Conservation (phyloP, 2,888 invertebrate genomes). For the Caenorhabditis sp. region DNA sequence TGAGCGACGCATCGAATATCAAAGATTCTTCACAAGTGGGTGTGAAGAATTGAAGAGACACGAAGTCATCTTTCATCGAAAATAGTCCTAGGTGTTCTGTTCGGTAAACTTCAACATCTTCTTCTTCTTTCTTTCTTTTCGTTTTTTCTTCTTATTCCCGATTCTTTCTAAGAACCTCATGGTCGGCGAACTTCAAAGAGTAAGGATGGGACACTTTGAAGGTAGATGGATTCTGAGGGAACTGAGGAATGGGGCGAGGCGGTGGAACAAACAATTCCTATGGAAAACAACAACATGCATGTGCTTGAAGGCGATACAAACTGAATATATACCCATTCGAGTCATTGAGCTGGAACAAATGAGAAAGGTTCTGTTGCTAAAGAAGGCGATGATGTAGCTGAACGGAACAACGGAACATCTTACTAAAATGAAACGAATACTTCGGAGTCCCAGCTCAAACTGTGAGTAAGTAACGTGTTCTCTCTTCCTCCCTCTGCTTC, state of each 20-base stretch:
- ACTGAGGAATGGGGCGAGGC: neutral
- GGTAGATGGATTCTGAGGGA: slow-evolving; percentile 13
- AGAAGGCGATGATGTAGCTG: no score
- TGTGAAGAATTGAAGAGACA: slow-evolving; percentile 5
- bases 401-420: no score
- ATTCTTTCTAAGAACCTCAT: no score
- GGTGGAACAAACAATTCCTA: slow-evolving; percentile 14
- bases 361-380: slow-evolving; percentile 3
- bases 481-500: no score
- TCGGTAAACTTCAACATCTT: slow-evolving; percentile 15
- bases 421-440: no score
- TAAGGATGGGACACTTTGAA: slow-evolving; percentile 4
- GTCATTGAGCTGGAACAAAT: neutral
- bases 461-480: no score
- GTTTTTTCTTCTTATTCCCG: no score
- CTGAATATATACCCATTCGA: neutral
- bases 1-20: neutral
- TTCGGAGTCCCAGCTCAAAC: no score
- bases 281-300: slow-evolving; percentile 1
- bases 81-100: slow-evolving; percentile 24
- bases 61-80: neutral
- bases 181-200: slow-evolving; percentile 49
- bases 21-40: slow-evolving; percentile 19
- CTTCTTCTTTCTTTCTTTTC: neutral
- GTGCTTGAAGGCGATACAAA: slow-evolving; percentile 1